Evolutionary conservation across 1,140 invertebrate species (phyloP).

Genomic region (Idris sp.): DNA sequence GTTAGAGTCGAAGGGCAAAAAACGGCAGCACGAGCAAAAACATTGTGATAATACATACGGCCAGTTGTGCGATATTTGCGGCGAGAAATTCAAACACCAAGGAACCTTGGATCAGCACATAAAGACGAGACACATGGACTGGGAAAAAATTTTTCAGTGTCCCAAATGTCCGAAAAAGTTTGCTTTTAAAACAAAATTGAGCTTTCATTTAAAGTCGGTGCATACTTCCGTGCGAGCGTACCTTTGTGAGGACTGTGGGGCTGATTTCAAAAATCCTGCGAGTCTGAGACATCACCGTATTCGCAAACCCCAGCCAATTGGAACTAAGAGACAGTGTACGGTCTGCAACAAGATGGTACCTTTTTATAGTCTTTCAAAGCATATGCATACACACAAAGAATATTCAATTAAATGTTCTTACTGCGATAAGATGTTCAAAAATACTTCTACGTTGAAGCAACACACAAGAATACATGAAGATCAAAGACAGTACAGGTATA

Average conservation of each 20-base stretch:
- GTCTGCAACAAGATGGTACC: slow-evolving; percentile 76
- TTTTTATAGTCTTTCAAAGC: slow-evolving; percentile 76
- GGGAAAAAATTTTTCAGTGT: slow-evolving; percentile 76
- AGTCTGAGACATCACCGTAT: slow-evolving; percentile 75
- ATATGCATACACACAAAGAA: slow-evolving; percentile 77
- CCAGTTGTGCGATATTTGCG: slow-evolving; percentile 75
- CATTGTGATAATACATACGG: slow-evolving; percentile 74
- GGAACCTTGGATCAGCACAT: slow-evolving; percentile 76
- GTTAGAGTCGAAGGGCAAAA: slow-evolving; percentile 74
- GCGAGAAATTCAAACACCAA: slow-evolving; percentile 77
- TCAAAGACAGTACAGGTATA: slow-evolving; percentile 71
- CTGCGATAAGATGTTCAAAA: slow-evolving; percentile 78
- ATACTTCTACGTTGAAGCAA: slow-evolving; percentile 76
- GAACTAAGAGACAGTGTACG: slow-evolving; percentile 73
- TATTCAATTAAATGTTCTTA: slow-evolving; percentile 76
- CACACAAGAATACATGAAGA: slow-evolving; percentile 77
- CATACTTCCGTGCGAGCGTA: slow-evolving; percentile 74
- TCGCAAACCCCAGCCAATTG: slow-evolving; percentile 73
- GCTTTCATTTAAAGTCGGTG: slow-evolving; percentile 76
- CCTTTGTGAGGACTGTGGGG: slow-evolving; percentile 76
- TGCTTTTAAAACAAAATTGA: slow-evolving; percentile 76
- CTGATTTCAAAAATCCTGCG: slow-evolving; percentile 77
- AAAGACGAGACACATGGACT: slow-evolving; percentile 74
- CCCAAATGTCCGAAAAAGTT: slow-evolving; percentile 76
- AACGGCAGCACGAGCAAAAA: slow-evolving; percentile 76